Conservation (phyloP, 1,140 invertebrate genomes). For the Bicyclus anynana region DNA sequence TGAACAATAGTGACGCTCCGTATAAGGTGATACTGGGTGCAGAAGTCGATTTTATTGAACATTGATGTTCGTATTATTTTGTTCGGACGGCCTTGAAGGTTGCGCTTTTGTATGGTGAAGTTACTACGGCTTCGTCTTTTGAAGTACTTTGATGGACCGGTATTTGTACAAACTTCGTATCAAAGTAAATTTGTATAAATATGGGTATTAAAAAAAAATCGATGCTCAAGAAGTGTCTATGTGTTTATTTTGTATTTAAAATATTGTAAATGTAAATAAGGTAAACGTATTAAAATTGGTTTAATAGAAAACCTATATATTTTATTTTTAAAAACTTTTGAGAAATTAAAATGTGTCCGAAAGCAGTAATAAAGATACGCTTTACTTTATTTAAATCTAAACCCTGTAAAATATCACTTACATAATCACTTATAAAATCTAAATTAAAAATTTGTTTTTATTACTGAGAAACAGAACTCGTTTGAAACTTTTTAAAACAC, state of each 20-base stretch:
- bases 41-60: conserved; percentile 37
- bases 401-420: too few relatives aligned
- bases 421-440: background rate
- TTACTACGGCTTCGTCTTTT: background rate
- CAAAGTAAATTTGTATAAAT: too few relatives aligned
- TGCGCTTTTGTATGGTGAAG: background rate
- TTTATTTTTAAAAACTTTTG: too few relatives aligned
- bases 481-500: background rate
- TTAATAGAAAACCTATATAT: too few relatives aligned
- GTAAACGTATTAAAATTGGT: too few relatives aligned
- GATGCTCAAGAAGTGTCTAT: too few relatives aligned
- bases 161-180: background rate
- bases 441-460: background rate
- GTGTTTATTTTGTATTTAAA: too few relatives aligned
- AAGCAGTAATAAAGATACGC: too few relatives aligned
- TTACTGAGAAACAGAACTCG: background rate
- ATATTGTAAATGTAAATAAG: too few relatives aligned
- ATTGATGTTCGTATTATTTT: conserved; percentile 28
- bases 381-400: too few relatives aligned
- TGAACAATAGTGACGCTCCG: conserved; percentile 39
- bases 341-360: too few relatives aligned
- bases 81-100: conserved; percentile 25
- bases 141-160: background rate
- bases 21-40: conserved; percentile 41
- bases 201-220: too few relatives aligned